phyloP scores from a whole-genome alignment of 92 coral and sea anemone species.

The Palythoa caribaeorum region DNA sequence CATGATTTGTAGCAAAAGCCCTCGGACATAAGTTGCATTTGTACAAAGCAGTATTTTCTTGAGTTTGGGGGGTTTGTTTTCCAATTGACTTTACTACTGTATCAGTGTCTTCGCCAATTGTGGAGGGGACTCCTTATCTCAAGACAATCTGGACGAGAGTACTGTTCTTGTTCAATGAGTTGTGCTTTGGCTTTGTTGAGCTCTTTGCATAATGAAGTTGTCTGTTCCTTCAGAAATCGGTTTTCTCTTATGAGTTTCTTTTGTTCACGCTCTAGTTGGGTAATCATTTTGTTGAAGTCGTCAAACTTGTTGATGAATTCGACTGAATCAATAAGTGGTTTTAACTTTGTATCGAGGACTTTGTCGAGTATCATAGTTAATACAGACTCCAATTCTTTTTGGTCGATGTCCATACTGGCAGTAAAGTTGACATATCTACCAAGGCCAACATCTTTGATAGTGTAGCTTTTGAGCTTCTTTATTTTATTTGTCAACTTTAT shows the following conservation, averaged over 20 bases:
- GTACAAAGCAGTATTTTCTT: too few species aligned
- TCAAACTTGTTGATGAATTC: slow-evolving; percentile 13
- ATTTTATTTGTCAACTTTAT: too few species aligned
- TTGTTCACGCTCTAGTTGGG: slow-evolving; percentile 25
- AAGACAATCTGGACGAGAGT: slow-evolving; percentile 8
- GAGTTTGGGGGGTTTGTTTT: too few species aligned
- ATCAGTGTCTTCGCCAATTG: slow-evolving; percentile 14
- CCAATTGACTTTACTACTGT: slow-evolving; percentile 14
- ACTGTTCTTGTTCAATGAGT: slow-evolving; percentile 13
- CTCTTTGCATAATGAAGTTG: slow-evolving; percentile 15
- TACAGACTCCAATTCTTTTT: slow-evolving; percentile 12
- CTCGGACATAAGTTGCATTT: too few species aligned
- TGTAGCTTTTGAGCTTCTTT: too few species aligned
- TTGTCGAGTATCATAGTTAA: slow-evolving; percentile 1
- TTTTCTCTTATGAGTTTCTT: slow-evolving; percentile 21
- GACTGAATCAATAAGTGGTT: slow-evolving; percentile 14
- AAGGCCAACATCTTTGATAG: too few species aligned
- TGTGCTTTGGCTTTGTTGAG: slow-evolving; percentile 19
- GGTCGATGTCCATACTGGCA: slow-evolving; percentile 20
- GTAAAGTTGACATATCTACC: too few species aligned
- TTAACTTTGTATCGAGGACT: slow-evolving; percentile 22
- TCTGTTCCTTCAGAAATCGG: slow-evolving; percentile 8
- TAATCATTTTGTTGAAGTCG: slow-evolving; percentile 22
- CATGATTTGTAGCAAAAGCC: too few species aligned
- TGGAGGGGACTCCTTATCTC: slow-evolving; percentile 20